These are phyloP conservation scores for Aleiodes leptofemur DNA, from an alignment of 2,888 invertebrate species.

Conservation along the genomic window DNA sequence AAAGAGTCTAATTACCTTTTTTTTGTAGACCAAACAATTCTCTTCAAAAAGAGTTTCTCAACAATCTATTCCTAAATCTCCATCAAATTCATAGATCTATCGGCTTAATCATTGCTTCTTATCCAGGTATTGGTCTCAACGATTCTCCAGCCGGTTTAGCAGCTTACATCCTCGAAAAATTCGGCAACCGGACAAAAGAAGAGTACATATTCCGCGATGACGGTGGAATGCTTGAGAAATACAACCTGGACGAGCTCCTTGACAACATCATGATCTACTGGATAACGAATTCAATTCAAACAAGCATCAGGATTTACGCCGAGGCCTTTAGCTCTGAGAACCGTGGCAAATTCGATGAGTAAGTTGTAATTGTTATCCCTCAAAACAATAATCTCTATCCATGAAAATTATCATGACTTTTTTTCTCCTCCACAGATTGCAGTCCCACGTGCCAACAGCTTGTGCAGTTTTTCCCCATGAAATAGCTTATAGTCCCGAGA, in stretches of 20 bases:
- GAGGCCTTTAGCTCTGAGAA: slow-evolving; percentile 77
- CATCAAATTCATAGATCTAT: no score
- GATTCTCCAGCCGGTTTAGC: slow-evolving; percentile 92
- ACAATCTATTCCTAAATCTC: no score
- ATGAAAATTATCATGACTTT: no score
- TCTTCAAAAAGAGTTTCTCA: no score
- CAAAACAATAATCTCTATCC: not conserved
- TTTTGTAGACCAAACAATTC: no score
- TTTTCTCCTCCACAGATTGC: slow-evolving; percentile 76
- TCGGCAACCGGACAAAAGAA: slow-evolving; percentile 84
- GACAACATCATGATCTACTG: slow-evolving; percentile 92
- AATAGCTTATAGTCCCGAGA: slow-evolving; percentile 79
- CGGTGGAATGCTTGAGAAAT: slow-evolving; percentile 82
- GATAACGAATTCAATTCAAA: slow-evolving; percentile 83
- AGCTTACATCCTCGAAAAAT: slow-evolving; percentile 93
- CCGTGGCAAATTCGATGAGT: slow-evolving; percentile 72
- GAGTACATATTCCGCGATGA: slow-evolving; percentile 77
- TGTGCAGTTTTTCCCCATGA: slow-evolving; percentile 87
- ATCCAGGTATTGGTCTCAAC: slow-evolving; percentile 80
- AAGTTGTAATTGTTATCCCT: slow-evolving; percentile 61
- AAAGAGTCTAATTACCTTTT: not conserved
- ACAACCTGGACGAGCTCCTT: slow-evolving; percentile 82
- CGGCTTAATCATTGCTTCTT: not conserved
- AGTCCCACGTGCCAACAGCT: slow-evolving; percentile 83
- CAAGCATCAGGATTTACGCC: slow-evolving; percentile 85